A percentile compares a stretch with the other conserved stretches of the same genome.
These are phyloP conservation scores for Microcebus jonahi DNA, from an alignment of 2,113 vertebrate genomes.

Conservation along the genomic window DNA sequence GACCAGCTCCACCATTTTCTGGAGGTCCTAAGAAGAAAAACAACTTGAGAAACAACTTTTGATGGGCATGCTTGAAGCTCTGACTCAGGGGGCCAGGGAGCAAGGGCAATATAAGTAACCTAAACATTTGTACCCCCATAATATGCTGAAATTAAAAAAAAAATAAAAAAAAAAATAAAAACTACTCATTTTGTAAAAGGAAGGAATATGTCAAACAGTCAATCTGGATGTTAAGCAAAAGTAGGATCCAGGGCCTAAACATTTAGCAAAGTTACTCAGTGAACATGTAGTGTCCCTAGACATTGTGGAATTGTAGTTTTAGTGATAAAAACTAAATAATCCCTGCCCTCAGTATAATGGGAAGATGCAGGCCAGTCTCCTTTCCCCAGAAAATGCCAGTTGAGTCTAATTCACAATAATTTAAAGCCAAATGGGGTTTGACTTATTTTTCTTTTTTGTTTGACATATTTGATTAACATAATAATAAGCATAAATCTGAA, in stretches of 20 bases:
- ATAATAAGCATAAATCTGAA: constrained; percentile 11
- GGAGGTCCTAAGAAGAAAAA: neutral
- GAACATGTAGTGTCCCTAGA: neutral
- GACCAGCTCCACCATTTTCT: neutral
- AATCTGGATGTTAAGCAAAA: neutral
- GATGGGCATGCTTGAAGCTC: too few relatives aligned
- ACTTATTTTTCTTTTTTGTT: neutral
- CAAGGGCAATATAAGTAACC: too few relatives aligned
- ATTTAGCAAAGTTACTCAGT: neutral
- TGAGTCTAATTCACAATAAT: neutral
- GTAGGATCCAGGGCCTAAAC: neutral
- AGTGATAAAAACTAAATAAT: neutral
- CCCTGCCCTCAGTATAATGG: neutral
- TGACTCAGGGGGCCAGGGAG: too few relatives aligned
- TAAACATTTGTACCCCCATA: too few relatives aligned
- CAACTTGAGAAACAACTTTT: neutral
- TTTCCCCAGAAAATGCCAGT: neutral
- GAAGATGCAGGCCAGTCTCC: neutral
- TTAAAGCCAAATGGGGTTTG: neutral
- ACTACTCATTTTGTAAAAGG: neutral
- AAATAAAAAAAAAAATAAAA: neutral
- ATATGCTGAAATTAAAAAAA: too few relatives aligned
- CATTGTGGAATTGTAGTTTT: neutral
- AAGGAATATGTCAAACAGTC: neutral
- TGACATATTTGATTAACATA: neutral